Evolutionary conservation across 2,888 invertebrate genomes (phyloP), one percentile per base, ranked within the genome.

Genomic region (Tyria jacobaeae): DNA sequence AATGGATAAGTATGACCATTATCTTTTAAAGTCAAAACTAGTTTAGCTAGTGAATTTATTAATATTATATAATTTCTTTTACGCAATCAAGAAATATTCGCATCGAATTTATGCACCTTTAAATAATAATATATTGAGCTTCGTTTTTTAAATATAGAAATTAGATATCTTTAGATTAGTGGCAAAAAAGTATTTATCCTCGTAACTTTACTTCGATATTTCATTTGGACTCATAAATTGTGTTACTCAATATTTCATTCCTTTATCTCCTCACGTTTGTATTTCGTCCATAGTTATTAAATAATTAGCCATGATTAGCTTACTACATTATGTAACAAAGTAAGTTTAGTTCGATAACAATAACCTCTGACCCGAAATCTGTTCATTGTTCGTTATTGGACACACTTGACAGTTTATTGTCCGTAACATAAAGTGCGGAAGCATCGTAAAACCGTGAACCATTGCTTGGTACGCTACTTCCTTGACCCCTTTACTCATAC

Each of bases 401-500:
- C 51, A 59, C 56, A 52, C 56, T 39, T 51, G 50, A 60, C 37
- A 3, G 81, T 73, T 79, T 81, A 85, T 88, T 88, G 87, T 87
- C 74, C 75, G 71, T 66, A 71, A 79, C 68, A 80, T 72, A 89
- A 89, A 86, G 88, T 77, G 70, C 79, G 89, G 89, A 89, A 88
- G 85, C 83, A 73, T 77, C 75, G 60, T 47, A 71, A 73, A 77
- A 78, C 75, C 75, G 74, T 76, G 76, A 74, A 70, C 71, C 76
- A 82, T 77, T 78, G 76, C 64, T 70, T 71, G 66, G 63, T 71
- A 57, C 66, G 57, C 71, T 56, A 69, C 73, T 72, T 64, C 75
- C 77, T 73, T 76, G 78, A 71, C 73, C 75, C 14, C 37, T 27
- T 63, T 67, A 56, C 41, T 60, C 61, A 53, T 68, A 73, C 54